phyloP scores from a whole-genome alignment of 1,140 invertebrate species.

The Bombus balteatus region DNA sequence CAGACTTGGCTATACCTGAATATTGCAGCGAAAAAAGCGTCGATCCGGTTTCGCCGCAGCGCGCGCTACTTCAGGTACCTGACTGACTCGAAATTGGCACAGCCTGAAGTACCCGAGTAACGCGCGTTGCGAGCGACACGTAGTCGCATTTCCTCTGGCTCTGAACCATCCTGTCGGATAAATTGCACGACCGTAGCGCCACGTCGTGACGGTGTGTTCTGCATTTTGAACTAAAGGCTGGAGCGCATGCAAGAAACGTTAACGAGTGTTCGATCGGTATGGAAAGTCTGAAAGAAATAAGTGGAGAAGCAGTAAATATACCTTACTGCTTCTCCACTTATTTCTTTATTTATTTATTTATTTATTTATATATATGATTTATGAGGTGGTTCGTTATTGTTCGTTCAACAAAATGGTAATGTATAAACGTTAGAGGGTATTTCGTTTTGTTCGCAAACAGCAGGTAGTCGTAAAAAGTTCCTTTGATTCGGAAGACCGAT shows the following conservation, averaged over 20 bases:
- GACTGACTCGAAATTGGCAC: slow-evolving; percentile 86
- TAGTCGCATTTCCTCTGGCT: neutral
- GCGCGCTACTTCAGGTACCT: slow-evolving; percentile 99
- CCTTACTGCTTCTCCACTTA: too few species aligned
- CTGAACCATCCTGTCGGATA: neutral
- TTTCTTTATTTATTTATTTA: too few species aligned
- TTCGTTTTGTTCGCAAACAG: neutral
- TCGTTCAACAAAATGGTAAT: neutral
- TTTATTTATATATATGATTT: too few species aligned
- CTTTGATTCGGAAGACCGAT: neutral
- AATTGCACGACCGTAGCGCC: neutral
- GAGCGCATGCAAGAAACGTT: neutral
- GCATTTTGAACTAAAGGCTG: neutral
- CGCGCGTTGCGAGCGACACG: slow-evolving; percentile 84
- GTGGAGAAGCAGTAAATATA: neutral
- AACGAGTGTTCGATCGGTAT: neutral
- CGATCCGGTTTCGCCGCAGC: slow-evolving; percentile 82
- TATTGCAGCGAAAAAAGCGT: slow-evolving; percentile 56
- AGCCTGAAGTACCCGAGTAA: slow-evolving; percentile 89
- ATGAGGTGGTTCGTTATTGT: neutral
- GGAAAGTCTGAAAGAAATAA: neutral
- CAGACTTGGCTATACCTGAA: neutral
- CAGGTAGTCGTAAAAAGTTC: neutral
- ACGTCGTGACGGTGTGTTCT: neutral
- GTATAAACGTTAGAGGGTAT: neutral